Evolutionary conservation across 1,140 invertebrate genomes (phyloP), one percentile per base, ranked within the genome.

Genomic region (Brachionus angularis): DNA sequence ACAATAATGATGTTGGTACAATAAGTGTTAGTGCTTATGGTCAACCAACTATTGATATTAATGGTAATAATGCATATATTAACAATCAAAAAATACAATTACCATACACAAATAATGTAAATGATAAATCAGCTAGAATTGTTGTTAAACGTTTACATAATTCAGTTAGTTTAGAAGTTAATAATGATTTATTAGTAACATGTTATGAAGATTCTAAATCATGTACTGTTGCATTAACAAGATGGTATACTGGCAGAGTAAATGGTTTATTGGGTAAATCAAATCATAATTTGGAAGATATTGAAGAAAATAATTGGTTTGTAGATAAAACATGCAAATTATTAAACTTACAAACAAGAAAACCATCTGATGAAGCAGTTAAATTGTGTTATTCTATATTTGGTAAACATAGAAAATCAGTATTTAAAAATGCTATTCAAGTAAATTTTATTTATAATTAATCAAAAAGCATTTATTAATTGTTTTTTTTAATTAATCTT

Each of bases 201-300:
- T 67, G 62, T 5, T 67, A 50, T 36, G 42, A 67, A 33, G 62
- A 67, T 50, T 67, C 62, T n/a, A 67, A 67, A 14, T 47, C 39
- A 34, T 67, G 62, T 47, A 47, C 29, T 12, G 62, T 67, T 23
- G 62, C 62, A 25, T 50, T 67, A 18, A 67, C 62, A 29, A 46
- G 62, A 49, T 67, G 62, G 62, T 67, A 67, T 16, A 67, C 62
- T 47, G 62, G 62, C 4, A 46, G 36, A 33, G 62, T 67, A 21
- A 50, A 67, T 47, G 62, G 62, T 34, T 47, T 67, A 7, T 36
- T 67, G 2, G 62, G 62, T 8, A 67, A 34, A 33, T 46, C 62
- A 33, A 67, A 67, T 23, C 16, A 47, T n/a, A 50, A 67, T 31
- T 23, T 27, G 10, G 31, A 67, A 16, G 2, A 31, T 27, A 23